A percentile compares a stretch with the other conserved stretches of the same genome.
Evolutionary conservation across 2,797 vertebrate species (phyloP).

Genomic region (Tiaroga cobitis): DNA sequence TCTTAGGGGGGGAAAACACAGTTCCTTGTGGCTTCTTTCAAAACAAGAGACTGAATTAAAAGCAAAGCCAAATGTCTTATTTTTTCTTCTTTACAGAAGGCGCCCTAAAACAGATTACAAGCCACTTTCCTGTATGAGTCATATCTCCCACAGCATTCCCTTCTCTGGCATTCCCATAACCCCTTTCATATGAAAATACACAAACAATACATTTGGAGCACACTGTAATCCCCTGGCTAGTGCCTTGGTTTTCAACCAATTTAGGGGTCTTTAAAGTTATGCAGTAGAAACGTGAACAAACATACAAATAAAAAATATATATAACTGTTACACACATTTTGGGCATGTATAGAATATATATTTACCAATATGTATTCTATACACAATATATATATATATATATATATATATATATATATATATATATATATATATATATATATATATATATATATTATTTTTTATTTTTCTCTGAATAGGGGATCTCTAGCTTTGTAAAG

Average conservation of each 20-base stretch:
- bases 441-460: no score
- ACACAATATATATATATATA: neutral
- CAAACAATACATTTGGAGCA: slow-evolving; percentile 1
- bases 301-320: neutral
- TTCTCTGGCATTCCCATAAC: slow-evolving; percentile 7
- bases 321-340: neutral
- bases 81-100: slow-evolving; percentile 4
- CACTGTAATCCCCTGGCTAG: neutral
- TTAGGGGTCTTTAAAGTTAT: neutral
- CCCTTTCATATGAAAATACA: slow-evolving; percentile 39
- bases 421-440: no score
- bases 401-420: no score
- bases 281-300: neutral
- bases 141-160: slow-evolving; percentile 67
- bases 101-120: neutral
- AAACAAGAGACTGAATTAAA: neutral
- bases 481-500: no score
- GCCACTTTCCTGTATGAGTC: slow-evolving; percentile 69
- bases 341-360: neutral
- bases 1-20: neutral
- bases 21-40: neutral
- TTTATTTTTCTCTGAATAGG: no score
- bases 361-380: no score
- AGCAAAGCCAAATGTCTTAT: neutral
- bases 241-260: neutral